Evolutionary conservation across 2,113 vertebrate species (phyloP), one percentile per base, ranked within the genome.

Genomic region (Sceloporus tristichus): DNA sequence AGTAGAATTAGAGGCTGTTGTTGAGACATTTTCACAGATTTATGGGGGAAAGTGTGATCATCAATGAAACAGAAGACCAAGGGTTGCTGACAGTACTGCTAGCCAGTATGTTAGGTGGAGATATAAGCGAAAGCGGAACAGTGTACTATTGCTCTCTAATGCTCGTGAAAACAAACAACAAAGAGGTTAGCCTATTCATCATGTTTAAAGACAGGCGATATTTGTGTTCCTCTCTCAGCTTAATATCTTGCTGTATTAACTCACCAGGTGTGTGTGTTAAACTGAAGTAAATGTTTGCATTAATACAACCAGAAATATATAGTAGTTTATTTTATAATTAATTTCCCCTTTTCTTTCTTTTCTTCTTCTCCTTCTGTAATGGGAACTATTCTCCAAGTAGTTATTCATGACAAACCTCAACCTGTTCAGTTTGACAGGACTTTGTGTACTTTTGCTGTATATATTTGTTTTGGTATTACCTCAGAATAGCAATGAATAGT

Each of bases 381-480:
- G 73, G 70, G 71, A 87, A 85, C 62, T 88, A 81, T 90, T 90
- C 13, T 85, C 59, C 27, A 71, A 59, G 59, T 62, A 70, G 71
- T 13, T 71, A 84, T 83, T 87, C 78, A 86, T 88, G 68, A 48
- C n/a, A 54, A 54, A 48, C 1, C 42, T 21, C 21, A 83, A n/a
- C 65, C 80, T 82, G 75, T 70, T 80, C 80, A 91, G 54, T 0
- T 0, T 94, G 91, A 91, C 84, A 91, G 85, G 40, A 29, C 71
- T 87, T 92, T 88, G 71, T 95, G 87, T 95, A 54, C 92, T 91
- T 94, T 91, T 85, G 90, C 62, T 74, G 65, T 0, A 0, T 89
- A 83, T 92, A 90, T 94, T 93, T 93, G 81, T 94, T 95, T 93
- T 95, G 79, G 91, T 89, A 85, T 92, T 92, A 56, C 82, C 88